Conservation (phyloP, 2,797 vertebrate genomes). For the Cebuella pygmaea region DNA sequence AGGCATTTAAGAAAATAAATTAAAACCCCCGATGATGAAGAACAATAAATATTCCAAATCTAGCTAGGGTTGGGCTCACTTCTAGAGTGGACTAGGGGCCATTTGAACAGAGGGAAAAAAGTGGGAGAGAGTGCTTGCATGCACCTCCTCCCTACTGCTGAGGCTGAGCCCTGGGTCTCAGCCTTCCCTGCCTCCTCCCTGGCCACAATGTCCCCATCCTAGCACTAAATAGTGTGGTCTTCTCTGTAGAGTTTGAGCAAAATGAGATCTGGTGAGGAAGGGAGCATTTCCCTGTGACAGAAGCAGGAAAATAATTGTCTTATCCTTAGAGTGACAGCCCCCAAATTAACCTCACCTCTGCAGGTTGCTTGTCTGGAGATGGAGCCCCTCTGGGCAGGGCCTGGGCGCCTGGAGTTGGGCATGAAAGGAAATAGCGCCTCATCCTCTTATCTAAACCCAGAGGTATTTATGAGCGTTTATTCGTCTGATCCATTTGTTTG, state of each 20-base stretch:
- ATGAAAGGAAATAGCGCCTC: constrained; percentile 82
- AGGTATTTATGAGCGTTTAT: constrained; percentile 84
- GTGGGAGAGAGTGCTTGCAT: neutral
- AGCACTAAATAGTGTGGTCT: neutral
- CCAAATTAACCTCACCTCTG: constrained; percentile 76
- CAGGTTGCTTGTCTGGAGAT: constrained; percentile 75
- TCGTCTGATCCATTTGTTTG: constrained; percentile 82
- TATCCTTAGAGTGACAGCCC: constrained; percentile 44
- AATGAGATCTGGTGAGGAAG: neutral
- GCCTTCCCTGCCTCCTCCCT: neutral
- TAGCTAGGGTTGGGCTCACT: neutral
- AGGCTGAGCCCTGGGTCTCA: constrained; percentile 36
- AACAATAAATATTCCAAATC: neutral
- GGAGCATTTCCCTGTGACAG: neutral
- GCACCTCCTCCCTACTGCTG: neutral
- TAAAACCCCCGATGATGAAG: neutral
- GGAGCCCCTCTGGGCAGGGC: constrained; percentile 61
- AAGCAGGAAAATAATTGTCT: constrained; percentile 31
- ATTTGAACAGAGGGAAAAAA: neutral
- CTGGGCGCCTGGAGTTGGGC: constrained; percentile 75
- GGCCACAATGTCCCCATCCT: neutral
- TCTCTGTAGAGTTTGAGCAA: neutral
- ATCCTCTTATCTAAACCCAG: constrained; percentile 82
- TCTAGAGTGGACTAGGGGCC: neutral
- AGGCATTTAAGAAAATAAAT: constrained; percentile 11